Evolutionary conservation across 2,113 vertebrate genomes (phyloP).

Genomic region (Amphiprion ocellaris): DNA sequence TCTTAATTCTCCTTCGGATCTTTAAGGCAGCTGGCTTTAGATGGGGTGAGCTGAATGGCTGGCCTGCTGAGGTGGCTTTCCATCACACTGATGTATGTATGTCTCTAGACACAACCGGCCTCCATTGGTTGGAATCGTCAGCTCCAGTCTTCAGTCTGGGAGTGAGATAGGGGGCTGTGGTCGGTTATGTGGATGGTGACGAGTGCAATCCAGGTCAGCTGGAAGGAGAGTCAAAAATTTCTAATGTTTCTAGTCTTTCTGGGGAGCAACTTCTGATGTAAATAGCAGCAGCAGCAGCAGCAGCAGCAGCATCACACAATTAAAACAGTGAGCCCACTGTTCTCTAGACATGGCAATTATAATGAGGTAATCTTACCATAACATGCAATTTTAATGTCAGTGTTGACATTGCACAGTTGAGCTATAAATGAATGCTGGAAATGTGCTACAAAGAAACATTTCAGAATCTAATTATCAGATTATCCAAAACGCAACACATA

Average conservation of each 20-base stretch:
- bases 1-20: constrained; percentile 46
- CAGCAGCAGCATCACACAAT: neutral
- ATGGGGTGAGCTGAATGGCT: constrained; percentile 49
- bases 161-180: constrained; percentile 30
- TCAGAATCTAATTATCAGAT: neutral
- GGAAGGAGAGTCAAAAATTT: constrained; percentile 12
- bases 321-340: neutral
- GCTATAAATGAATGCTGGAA: neutral
- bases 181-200: neutral
- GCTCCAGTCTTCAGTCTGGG: constrained; percentile 16
- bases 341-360: neutral
- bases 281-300: neutral
- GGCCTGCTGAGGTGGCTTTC: constrained; percentile 56
- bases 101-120: constrained; percentile 38
- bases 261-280: neutral
- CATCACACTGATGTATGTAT: constrained; percentile 58
- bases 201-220: constrained; percentile 1
- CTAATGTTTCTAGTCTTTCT: constrained; percentile 11
- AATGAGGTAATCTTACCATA: neutral
- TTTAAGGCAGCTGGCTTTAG: constrained; percentile 60
- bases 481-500: neutral
- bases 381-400: neutral
- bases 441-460: neutral
- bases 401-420: constrained; percentile 7
- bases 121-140: constrained; percentile 28